Base-by-base conservation (phyloP, 2,797 vertebrate species). In the Danio jaintianensis region DNA sequence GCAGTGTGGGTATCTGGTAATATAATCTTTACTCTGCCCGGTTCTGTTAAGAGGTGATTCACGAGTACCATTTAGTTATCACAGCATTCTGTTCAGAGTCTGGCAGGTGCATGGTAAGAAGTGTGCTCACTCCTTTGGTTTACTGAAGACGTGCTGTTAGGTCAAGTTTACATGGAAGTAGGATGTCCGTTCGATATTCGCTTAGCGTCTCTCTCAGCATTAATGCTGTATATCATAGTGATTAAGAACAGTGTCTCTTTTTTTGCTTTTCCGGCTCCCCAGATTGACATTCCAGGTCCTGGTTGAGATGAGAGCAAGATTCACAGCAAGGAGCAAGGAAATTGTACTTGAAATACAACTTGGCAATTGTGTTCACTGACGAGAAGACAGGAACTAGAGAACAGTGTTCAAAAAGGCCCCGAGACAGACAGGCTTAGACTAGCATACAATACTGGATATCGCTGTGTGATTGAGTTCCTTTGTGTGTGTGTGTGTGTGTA, bases 401-500 rank as follows among this genome's bases (percentile, higher is more conserved):
- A 79, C 83, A 85, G 81, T 77, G 82, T 80, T 81, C 56, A 58
- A 82, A 66, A 81, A 82, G 70, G 78, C 75, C 80, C 79, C 50
- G 2, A 74, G 55, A 68, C 61, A 68, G 80, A 66, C 72, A 76
- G 79, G 68, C 78, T 82, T 80, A 69, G 74, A 85, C 78, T 81
- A 53, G 80, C 78, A 81, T 84, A 86, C 78, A 84, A 85, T 82
- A 79, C 81, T 79, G 78, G 78, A 81, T 82, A 79, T 84, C 81
- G 74, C 71, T 80, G 70, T 66, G 70, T 80, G 62, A 55, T 53
- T 77, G 59, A 9, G 53, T 36, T 29, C 29, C 29, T 29, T 1
- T 29, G 29, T 29, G 52, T 83, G 67, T 75, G 36, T 71, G 70
- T 82, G 15, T 75, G 78, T 73, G 59, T 70, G 66, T 76, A 52